Evolutionary conservation across 1,140 invertebrate species (phyloP), one percentile per base, ranked within the genome.

Genomic region (Tachypleus tridentatus): DNA sequence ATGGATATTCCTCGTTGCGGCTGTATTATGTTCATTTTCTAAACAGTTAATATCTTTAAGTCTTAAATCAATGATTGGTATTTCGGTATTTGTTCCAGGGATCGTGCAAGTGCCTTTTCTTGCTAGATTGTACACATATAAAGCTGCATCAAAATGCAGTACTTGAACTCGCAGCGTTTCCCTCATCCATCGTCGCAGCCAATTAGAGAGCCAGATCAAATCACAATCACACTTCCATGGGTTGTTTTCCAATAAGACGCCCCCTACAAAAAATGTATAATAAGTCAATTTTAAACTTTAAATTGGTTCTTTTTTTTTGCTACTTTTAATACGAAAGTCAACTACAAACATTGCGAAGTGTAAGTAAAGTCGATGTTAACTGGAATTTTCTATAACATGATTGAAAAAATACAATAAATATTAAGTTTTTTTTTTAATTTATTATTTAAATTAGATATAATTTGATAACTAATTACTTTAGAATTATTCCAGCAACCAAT

Each of bases 181-280:
- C 7, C 87, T 77, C 4, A 87, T 79, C 89, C 90, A 93, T 51
- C 90, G 81, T 11, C 90, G 79, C 59, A 93, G 78, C 91, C 91
- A 94, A 58, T 88, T 82, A 2, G 89, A 89, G 49, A 93, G 80
- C 90, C 91, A 93, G 4, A 91, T 87, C 53, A 93, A 79, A 60
- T 89, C 87, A 73, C 91, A 94, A 69, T 91, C 89, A 71, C 91
- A 94, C 11, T 84, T 82, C 73, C 91, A 82, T 0, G 89, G 88
- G 77, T 93, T 93, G 56, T 87, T 86, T 5, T 87, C 84, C 65
- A 93, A 81, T 50, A 87, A 82, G 58, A 94, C 77, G 9, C 91
- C 90, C 72, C 91, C 91, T 89, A 79, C 66, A 74, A 77, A 47
- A 68, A 63, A 64, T 61, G 47, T 8, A 54, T 48, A 64, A n/a